Evolutionary conservation across 2,113 vertebrate genomes (phyloP).

Genomic region (Scartelaos histophorus): DNA sequence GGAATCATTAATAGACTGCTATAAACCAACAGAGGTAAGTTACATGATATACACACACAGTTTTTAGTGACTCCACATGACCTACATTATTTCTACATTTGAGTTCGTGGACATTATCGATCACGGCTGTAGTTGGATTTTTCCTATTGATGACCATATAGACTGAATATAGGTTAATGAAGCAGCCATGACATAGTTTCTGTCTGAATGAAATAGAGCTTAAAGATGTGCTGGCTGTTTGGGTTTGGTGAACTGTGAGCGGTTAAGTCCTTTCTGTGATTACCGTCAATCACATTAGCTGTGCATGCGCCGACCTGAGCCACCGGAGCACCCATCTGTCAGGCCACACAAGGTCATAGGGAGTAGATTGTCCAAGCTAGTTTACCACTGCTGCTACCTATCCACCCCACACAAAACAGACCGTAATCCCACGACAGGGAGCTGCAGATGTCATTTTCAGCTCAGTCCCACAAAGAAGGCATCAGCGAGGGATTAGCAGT

Average conservation of each 20-base stretch:
- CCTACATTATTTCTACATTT: not conserved
- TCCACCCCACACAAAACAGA: constrained; percentile 9
- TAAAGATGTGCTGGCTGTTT: constrained; percentile 14
- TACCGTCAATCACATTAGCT: constrained; percentile 54
- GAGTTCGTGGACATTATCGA: constrained; percentile 30
- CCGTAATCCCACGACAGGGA: constrained; percentile 24
- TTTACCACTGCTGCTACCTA: constrained; percentile 25
- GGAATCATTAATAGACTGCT: constrained; percentile 94
- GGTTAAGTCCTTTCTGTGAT: constrained; percentile 52
- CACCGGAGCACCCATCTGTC: constrained; percentile 42
- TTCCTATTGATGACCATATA: not conserved
- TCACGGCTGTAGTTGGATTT: not conserved
- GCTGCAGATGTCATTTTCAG: constrained; percentile 50
- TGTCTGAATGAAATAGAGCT: constrained; percentile 15
- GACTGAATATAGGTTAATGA: constrained; percentile 8
- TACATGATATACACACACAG: not conserved
- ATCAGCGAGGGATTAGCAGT: constrained; percentile 25
- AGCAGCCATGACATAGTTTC: constrained; percentile 12
- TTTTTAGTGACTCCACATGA: not conserved
- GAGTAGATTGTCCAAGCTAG: constrained; percentile 22
- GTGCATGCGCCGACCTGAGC: constrained; percentile 11
- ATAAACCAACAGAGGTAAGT: constrained; percentile 95
- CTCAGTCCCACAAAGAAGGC: constrained; percentile 16
- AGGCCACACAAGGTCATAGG: constrained; percentile 49
- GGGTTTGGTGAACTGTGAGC: constrained; percentile 13